Evolutionary conservation across 2,113 vertebrate species (phyloP).

Genomic region (Ascaphus truei): DNA sequence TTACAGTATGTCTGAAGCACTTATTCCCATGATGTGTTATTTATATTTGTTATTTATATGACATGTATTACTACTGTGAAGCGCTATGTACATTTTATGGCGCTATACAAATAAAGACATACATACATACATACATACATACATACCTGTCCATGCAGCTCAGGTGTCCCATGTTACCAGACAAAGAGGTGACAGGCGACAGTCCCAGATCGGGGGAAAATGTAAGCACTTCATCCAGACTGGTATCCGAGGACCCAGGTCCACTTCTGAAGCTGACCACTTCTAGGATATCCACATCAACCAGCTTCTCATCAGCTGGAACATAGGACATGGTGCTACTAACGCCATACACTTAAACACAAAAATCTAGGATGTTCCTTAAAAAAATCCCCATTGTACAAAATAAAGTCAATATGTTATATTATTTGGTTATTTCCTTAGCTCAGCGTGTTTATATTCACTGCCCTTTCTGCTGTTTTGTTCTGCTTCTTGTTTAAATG

Average conservation of each 20-base stretch:
- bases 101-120: no score
- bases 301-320: not conserved
- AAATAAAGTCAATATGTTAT: not conserved
- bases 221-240: slow-evolving; percentile 1
- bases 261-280: not conserved
- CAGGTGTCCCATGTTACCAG: slow-evolving; percentile 38
- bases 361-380: not conserved
- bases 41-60: no score
- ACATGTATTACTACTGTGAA: no score
- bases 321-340: not conserved
- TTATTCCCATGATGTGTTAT: no score
- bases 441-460: not conserved
- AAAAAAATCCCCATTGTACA: not conserved
- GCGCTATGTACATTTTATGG: not conserved
- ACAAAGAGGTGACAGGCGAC: slow-evolving; percentile 45
- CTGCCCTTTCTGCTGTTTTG: not conserved
- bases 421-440: not conserved
- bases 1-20: no score
- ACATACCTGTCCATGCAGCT: slow-evolving; percentile 44
- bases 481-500: slow-evolving; percentile 8
- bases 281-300: not conserved
- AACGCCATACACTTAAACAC: no score
- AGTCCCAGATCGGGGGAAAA: slow-evolving; percentile 26
- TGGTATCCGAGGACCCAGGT: not conserved
- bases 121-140: no score